These are phyloP conservation scores for Lepisosteus oculatus DNA, from an alignment of 2,113 vertebrate genomes.

Conservation along the genomic window DNA sequence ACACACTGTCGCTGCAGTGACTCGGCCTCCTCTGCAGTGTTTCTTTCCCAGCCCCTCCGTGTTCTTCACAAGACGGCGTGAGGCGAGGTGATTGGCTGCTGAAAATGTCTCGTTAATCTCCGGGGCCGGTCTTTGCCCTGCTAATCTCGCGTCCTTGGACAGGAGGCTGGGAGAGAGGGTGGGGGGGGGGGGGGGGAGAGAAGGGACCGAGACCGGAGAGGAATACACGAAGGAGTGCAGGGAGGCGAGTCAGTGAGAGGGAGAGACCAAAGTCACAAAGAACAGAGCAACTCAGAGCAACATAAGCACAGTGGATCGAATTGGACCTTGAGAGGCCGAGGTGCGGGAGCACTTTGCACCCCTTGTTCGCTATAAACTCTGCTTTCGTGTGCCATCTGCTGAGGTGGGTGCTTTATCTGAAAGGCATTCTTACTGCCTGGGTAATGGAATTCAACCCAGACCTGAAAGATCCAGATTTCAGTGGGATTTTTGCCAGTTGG, in stretches of 20 bases:
- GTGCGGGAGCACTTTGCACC: too few relatives aligned
- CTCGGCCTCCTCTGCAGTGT: not conserved
- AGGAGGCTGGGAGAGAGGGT: not conserved
- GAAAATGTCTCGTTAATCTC: constrained; percentile 12
- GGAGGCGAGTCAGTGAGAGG: constrained; percentile 43
- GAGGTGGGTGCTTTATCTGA: too few relatives aligned
- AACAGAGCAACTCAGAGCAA: not conserved
- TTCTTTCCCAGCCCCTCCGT: not conserved
- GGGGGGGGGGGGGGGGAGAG: not conserved
- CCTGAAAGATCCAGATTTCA: too few relatives aligned
- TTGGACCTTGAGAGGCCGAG: not conserved
- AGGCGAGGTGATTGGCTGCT: not conserved
- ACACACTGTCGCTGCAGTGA: not conserved
- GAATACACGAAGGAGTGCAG: constrained; percentile 33
- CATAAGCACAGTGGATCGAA: not conserved
- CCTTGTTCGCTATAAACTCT: too few relatives aligned
- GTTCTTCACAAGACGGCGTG: not conserved
- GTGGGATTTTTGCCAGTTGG: too few relatives aligned
- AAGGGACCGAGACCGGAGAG: constrained; percentile 2
- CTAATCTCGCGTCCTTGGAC: constrained; percentile 8
- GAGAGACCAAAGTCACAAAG: constrained; percentile 11
- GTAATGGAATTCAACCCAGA: too few relatives aligned
- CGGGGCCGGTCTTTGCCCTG: not conserved
- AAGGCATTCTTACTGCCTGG: too few relatives aligned
- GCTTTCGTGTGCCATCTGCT: too few relatives aligned